Evolutionary conservation across 1,140 invertebrate genomes (phyloP), one percentile per base, ranked within the genome.

Genomic region (Parasteatoda tepidariorum): DNA sequence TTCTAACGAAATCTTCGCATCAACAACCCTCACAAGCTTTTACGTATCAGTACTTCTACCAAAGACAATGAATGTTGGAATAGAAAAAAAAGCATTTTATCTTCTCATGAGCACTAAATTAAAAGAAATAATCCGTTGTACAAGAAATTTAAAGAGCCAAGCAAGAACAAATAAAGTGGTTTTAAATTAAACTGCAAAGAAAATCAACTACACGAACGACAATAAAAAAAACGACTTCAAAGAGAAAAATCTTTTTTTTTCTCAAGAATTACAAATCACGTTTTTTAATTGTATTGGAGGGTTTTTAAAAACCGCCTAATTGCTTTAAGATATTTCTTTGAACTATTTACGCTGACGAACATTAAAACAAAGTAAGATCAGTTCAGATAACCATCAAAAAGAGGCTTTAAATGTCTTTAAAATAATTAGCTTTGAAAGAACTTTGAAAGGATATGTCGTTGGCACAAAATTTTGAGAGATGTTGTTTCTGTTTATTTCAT

Each of bases 161-260:
- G 64, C 9, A 41, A 5, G 13, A 33, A 67, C 64, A 67, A 67
- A 67, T 67, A 67, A 67, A 67, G 31, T 11, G 9, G 30, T 22
- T 67, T 22, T 33, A 67, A 67, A 67, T 67, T 67, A 67, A 67
- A 67, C n/a, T 33, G 30, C 31, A 33, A 67, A 67, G 33, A 33
- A 33, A 62, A 67, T 22, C 30, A n/a, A n/a, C n/a, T 33, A 22
- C 64, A 34, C 22, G 33, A 67, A 67, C 30, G 30, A 33, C 64
- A 67, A 67, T 33, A 22, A 18, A 33, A 34, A 33, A 67, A 67
- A 64, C 28, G 31, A 67, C 64, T 34, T 67, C 64, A 67, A 67
- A 67, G 64, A 11, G n/a, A 62, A 26, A 22, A 9, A 31, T 15
- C 31, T 64, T 7, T 64, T 64, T 11, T 66, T 62, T 62, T 62